Base-by-base conservation (phyloP, 2,113 vertebrate species). In the Clarias batrachus region DNA sequence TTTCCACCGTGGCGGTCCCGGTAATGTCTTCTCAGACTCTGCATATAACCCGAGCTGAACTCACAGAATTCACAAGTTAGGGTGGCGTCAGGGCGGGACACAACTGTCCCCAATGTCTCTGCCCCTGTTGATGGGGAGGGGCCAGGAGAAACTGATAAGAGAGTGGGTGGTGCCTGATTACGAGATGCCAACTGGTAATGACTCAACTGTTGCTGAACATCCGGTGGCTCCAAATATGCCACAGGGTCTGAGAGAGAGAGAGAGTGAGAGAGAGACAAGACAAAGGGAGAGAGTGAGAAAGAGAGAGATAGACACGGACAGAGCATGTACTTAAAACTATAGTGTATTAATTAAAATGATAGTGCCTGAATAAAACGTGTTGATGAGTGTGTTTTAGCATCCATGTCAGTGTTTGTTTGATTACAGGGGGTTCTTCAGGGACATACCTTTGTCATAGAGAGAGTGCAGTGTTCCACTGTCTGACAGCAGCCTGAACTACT, bases 11-110 rank as follows among this genome's bases (percentile, higher is more conserved):
- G 98, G 48, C 99, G 97, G 93, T 99, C 98, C 82, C 98, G 94
- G 93, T 99, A 99, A 93, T 99, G 98, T 87, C 98, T 96, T 30
- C 98, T 94, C 90, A 99, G 97, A 90, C 98, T 99, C 95, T 99
- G 98, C 93, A 99, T 99, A 92, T 99, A 99, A 80, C 97, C 97
- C 25, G 98, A 99, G 81, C 97, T 98, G 95, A 99, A 99, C 92
- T 98, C 97, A 30, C 98, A 99, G 95, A 99, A 99, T 96, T 99
- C 97, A 89, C 98, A 99, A 87, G 96, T 97, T 84, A 99, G 97
- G 90, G 96, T 87, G 70, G 92, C 92, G 89, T 98, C 97, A 3
- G 91, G 91, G 1, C 94, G 94, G 0, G 89, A 86, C 91, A 68
- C 80, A 52, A 57, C 16, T 91, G 86, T 48, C 33, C 76, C 76